A percentile compares a stretch with the other conserved stretches of the same genome.
phyloP scores from a whole-genome alignment of 1,140 invertebrate genomes.

The Rhagoletis pomonella region DNA sequence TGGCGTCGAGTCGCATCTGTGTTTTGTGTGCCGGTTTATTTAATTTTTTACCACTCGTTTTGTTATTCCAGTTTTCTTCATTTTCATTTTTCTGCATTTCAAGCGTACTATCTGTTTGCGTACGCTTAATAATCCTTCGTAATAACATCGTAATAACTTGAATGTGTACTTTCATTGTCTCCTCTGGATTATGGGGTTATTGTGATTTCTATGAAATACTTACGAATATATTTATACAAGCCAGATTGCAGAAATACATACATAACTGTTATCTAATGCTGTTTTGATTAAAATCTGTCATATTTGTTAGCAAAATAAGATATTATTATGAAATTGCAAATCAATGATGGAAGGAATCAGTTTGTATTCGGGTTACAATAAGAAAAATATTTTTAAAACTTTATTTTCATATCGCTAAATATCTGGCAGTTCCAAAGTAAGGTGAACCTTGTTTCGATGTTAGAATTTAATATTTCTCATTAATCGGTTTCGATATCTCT shows the following conservation, averaged over 20 bases:
- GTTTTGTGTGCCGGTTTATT: not conserved
- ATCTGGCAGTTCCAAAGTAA: too few species aligned
- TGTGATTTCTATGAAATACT: not conserved
- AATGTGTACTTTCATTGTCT: conserved; percentile 10
- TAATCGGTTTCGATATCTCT: too few species aligned
- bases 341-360: too few species aligned
- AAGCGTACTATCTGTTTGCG: not conserved
- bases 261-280: not conserved
- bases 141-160: conserved; percentile 36
- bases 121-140: conserved; percentile 30
- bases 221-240: too few species aligned
- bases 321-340: too few species aligned
- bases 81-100: conserved; percentile 15
- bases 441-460: too few species aligned
- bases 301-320: too few species aligned
- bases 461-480: too few species aligned
- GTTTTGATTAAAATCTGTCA: not conserved
- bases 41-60: not conserved
- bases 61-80: conserved; percentile 2
- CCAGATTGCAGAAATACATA: too few species aligned
- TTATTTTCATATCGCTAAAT: too few species aligned
- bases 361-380: too few species aligned
- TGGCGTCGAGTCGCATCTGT: not conserved
- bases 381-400: too few species aligned
- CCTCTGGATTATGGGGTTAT: not conserved